These are phyloP conservation scores for Ephestia elutella DNA, from an alignment of 1,140 invertebrate species.

Conservation along the genomic window DNA sequence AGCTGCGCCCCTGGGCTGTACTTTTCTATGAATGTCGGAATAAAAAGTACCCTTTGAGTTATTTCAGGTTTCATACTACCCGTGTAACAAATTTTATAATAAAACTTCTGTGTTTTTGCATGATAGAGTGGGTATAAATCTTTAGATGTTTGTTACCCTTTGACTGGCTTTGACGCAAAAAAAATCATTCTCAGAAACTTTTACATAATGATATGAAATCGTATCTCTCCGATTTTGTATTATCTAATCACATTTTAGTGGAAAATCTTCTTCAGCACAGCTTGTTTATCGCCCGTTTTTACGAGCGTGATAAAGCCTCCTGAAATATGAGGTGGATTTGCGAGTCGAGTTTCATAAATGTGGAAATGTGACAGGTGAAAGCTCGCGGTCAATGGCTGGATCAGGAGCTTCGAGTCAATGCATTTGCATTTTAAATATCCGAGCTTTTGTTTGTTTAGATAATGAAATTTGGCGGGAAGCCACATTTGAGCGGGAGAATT, in stretches of 20 bases:
- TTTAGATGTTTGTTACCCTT: too few species aligned
- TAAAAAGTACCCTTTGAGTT: too few species aligned
- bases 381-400: background rate
- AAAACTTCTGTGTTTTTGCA: too few species aligned
- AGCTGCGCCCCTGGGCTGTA: too few species aligned
- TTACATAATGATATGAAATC: too few species aligned
- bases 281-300: background rate
- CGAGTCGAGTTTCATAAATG: constrained; percentile 13
- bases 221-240: background rate
- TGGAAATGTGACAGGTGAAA: constrained; percentile 15
- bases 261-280: background rate
- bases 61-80: too few species aligned
- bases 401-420: constrained; percentile 4
- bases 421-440: constrained; percentile 8
- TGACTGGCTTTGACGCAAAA: too few species aligned
- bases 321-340: constrained; percentile 3
- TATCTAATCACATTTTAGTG: background rate
- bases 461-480: background rate
- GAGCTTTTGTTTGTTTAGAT: background rate
- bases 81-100: too few species aligned
- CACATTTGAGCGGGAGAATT: too few species aligned
- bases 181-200: too few species aligned
- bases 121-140: too few species aligned
- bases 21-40: too few species aligned
- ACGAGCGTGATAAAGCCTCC: constrained; percentile 3